phyloP scores from a whole-genome alignment of 2,888 invertebrate species.

The Scaptomyza cyrtandrae region DNA sequence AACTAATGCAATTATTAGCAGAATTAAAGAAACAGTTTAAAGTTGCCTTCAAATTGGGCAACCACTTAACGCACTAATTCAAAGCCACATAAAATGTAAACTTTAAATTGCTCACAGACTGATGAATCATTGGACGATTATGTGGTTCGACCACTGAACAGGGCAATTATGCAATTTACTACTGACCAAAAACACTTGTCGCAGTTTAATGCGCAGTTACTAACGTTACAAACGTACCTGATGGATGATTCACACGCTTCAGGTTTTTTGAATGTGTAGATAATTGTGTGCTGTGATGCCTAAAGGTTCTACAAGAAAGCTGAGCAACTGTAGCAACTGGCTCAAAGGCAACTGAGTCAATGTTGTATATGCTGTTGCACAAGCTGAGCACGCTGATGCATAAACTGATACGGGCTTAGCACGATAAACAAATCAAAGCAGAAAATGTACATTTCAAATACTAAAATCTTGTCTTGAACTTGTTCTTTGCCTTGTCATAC shows the following conservation, averaged over 20 bases:
- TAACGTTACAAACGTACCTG: conserved; percentile 32
- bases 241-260: conserved; percentile 65
- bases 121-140: conserved; percentile 63
- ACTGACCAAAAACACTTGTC: conserved; percentile 65
- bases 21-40: not conserved
- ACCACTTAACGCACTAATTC: conserved; percentile 22
- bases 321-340: not conserved
- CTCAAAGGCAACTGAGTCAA: conserved; percentile 31
- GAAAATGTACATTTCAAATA: conserved; percentile 59
- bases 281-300: conserved; percentile 41
- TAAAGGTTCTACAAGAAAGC: conserved; percentile 24
- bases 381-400: conserved; percentile 10
- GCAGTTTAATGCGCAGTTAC: conserved; percentile 53
- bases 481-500: too few relatives aligned
- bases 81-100: conserved; percentile 22
- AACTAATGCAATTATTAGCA: not conserved
- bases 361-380: conserved; percentile 20
- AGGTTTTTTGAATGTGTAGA: conserved; percentile 49
- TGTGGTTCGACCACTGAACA: conserved; percentile 41
- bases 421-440: conserved; percentile 61
- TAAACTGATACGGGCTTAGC: conserved; percentile 23
- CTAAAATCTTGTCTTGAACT: conserved; percentile 42
- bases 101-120: conserved; percentile 1
- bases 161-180: conserved; percentile 73
- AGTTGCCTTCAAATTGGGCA: conserved; percentile 15